A percentile compares a stretch with the other conserved stretches of the same genome.
Evolutionary conservation across 2,113 vertebrate genomes (phyloP).

Genomic region (Accipiter virgatus): DNA sequence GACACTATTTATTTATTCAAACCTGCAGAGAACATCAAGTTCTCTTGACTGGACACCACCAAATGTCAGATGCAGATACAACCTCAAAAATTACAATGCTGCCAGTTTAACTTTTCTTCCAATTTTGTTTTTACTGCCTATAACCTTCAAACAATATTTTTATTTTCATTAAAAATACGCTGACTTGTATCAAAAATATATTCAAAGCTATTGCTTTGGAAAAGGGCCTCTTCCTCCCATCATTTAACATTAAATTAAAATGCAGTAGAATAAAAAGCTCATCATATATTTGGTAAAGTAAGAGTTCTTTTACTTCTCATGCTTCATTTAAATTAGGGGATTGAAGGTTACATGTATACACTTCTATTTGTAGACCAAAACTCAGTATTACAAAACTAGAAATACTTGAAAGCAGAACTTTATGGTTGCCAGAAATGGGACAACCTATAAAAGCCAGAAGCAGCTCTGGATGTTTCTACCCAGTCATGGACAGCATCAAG

Average conservation of each 20-base stretch:
- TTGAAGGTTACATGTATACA: not conserved
- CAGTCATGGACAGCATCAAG: not conserved
- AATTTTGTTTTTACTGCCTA: not conserved
- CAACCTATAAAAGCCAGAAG: not conserved
- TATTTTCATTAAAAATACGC: not conserved
- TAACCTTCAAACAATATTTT: not conserved
- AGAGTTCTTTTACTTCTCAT: not conserved
- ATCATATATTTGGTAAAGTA: not conserved
- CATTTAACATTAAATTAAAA: not conserved
- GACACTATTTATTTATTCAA: not conserved
- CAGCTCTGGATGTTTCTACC: not conserved
- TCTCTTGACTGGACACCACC: not conserved
- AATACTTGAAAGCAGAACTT: not conserved
- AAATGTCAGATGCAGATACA: not conserved
- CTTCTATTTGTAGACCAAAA: not conserved
- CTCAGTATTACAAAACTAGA: not conserved
- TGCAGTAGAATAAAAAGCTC: not conserved
- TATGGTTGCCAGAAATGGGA: not conserved
- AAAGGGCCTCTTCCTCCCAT: not conserved
- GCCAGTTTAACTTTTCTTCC: not conserved
- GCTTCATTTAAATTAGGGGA: not conserved
- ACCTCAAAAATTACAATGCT: not conserved
- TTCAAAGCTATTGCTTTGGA: not conserved
- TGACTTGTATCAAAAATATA: not conserved
- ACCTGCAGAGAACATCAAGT: not conserved